A percentile compares a stretch with the other conserved stretches of the same genome.
Conservation (phyloP, 92 coral and sea anemone species). For the Epizoanthus scotinus region DNA sequence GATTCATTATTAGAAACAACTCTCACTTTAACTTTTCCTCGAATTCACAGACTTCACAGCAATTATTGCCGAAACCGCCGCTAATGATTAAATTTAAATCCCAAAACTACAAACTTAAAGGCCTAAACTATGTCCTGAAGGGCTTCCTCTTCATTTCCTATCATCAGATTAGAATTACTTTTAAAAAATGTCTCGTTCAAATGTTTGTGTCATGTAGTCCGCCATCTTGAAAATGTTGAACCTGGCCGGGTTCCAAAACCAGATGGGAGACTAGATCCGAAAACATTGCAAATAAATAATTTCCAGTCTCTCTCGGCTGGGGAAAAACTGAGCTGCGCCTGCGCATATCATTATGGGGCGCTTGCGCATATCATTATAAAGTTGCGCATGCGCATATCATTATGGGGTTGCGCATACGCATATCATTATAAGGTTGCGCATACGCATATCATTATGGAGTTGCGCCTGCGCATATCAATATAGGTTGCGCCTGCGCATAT, state of each 20-base stretch:
- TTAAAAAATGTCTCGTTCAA: not conserved
- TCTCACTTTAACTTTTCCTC: not conserved
- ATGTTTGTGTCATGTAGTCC: not conserved
- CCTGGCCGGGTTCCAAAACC: not conserved
- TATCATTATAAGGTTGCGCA: too few relatives aligned
- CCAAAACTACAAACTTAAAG: slow-evolving; percentile 35
- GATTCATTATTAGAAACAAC: slow-evolving; percentile 5
- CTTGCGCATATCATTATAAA: too few relatives aligned
- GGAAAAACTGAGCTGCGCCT: too few relatives aligned
- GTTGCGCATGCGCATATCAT: too few relatives aligned
- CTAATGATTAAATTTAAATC: not conserved
- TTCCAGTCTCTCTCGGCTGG: too few relatives aligned
- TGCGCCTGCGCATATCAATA: too few relatives aligned
- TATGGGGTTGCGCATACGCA: too few relatives aligned
- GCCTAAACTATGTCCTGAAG: slow-evolving; percentile 12
- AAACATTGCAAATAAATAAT: not conserved
- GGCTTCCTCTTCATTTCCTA: slow-evolving; percentile 4
- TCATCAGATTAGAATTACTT: not conserved
- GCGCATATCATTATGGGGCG: too few relatives aligned
- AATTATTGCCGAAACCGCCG: slow-evolving; percentile 3
- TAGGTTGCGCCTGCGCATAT: too few relatives aligned
- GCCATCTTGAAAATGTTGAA: slow-evolving; percentile 22
- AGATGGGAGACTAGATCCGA: not conserved
- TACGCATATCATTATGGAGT: too few relatives aligned
- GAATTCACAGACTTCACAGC: not conserved